Evolutionary conservation across 2,797 vertebrate species (phyloP), one percentile per base, ranked within the genome.

Genomic region (Thalassophryne amazonica): DNA sequence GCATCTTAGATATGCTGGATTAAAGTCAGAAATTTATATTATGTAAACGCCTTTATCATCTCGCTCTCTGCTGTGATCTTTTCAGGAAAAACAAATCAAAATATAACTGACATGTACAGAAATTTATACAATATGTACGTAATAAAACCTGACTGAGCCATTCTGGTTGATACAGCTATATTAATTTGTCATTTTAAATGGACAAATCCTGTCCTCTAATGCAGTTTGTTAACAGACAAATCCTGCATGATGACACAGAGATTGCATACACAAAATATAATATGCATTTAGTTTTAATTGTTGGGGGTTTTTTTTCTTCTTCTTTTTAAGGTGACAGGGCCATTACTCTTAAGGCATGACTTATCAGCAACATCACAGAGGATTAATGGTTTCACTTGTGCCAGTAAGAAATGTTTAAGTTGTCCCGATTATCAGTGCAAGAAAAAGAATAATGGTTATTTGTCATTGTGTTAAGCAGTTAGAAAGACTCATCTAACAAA

Each of bases 371-470:
- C 92, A 97, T 99, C 95, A 78, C 85, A 70, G 87, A 98, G 94
- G 95, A 99, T 99, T 98, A 98, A 99, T 99, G 97, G 95, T 93
- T 94, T 97, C 94, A 95, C 95, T 96, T 96, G 93, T 92, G 92
- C 91, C 87, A 86, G 92, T 87, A 90, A 96, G 94, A 92, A 97
- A 97, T 95, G 94, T 97, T 95, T 93, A 97, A 97, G 93, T 95
- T 98, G 94, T 96, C 94, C 90, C 79, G 93, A 97, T 98, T 98
- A 98, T 98, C 97, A 95, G 94, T 90, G 88, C 91, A 84, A 91
- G 93, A 90, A 93, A 94, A 98, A 95, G 94, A 98, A 98, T 94
- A 95, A 96, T 93, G 94, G 94, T 95, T 97, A 95, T 99, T 98
- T 98, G 95, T 98, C 97, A 98, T 92, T 90, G 90, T 89, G 91